Base-by-base conservation (phyloP, 2,888 invertebrate species). In the Prostheceraeus crozeri region DNA sequence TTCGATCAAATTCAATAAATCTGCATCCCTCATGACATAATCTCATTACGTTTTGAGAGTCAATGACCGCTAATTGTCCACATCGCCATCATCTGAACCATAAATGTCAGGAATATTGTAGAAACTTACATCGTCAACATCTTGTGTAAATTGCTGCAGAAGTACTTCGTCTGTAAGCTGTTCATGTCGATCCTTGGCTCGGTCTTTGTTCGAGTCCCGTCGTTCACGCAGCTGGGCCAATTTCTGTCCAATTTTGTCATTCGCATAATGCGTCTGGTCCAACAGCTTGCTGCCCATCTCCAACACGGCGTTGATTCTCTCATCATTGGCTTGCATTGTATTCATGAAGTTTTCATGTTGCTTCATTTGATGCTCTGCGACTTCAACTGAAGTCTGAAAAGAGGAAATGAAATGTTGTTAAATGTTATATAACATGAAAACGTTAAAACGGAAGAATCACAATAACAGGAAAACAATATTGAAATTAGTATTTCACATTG, bases 271-370 rank as follows among this genome's bases (percentile, higher is more conserved):
- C 35, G 87, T 85, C 70, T 91, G 90, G 68, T 91, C 89, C 63
- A 87, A 85, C 19, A 89, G 81, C 14, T 89, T 83, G 70, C 86
- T 85, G 63, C 94, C 91, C 75, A 94, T 94, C 75, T 89, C 88
- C 0, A 91, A 86, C 40, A 98, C 88, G 1, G 86, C 86, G 76
- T 94, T 93, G 73, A 99, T 89, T 80, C 98, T 98, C 75, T 99
- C 98, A 76, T 99, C 98, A 78, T 98, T 98, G 11, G 98, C 98
- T 76, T 98, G 96, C 91, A 98, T 93, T 2, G 96, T 96, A 1
- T 94, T 96, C 70, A 96, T 84, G 83, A 98, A 96, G 1, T 94
- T 91, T 76, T 98, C 96, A 78, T 98, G 93, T 51, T 91, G 85
- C 78, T 98, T 98, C 72, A 96, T 85, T 73, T 87, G 82, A 75